Conservation (phyloP, 2,113 vertebrate species). For the Anolis carolinensis region DNA sequence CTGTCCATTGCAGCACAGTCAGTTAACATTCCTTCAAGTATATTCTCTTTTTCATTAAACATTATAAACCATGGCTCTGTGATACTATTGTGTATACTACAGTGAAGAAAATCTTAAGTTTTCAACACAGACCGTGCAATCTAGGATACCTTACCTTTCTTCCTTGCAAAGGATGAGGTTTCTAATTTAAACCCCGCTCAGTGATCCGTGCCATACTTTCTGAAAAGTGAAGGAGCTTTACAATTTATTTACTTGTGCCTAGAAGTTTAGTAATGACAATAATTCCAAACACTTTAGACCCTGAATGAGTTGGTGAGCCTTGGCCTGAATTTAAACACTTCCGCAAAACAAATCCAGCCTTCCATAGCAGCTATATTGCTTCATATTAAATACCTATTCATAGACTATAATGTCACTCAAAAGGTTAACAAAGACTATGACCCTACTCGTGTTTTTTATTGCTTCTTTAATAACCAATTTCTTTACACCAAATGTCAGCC, state of each 20-base stretch:
- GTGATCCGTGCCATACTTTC: conserved; percentile 51
- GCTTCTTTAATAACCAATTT: conserved; percentile 28
- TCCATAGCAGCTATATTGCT: conserved; percentile 34
- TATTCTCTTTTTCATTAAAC: conserved; percentile 44
- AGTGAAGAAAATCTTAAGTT: conserved; percentile 26
- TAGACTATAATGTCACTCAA: conserved; percentile 25
- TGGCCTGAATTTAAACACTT: conserved; percentile 41
- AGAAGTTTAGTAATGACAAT: conserved; percentile 43
- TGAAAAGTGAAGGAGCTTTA: conserved; percentile 44
- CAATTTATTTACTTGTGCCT: conserved; percentile 46
- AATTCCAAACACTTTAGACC: conserved; percentile 34
- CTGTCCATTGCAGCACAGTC: not conserved
- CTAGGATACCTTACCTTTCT: conserved; percentile 50
- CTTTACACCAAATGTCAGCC: conserved; percentile 12
- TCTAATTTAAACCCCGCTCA: conserved; percentile 46
- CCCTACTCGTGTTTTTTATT: not conserved
- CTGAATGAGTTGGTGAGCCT: conserved; percentile 41
- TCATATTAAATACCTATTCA: conserved; percentile 38
- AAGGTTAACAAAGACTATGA: not conserved
- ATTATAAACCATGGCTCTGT: conserved; percentile 35
- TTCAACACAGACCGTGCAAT: conserved; percentile 41
- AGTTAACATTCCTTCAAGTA: conserved; percentile 44
- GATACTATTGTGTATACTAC: conserved; percentile 28
- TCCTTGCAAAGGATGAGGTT: conserved; percentile 50
- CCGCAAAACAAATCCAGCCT: conserved; percentile 33